Evolutionary conservation across 2,797 vertebrate species (phyloP), one percentile per base, ranked within the genome.

Genomic region (Discoglossus pictus): DNA sequence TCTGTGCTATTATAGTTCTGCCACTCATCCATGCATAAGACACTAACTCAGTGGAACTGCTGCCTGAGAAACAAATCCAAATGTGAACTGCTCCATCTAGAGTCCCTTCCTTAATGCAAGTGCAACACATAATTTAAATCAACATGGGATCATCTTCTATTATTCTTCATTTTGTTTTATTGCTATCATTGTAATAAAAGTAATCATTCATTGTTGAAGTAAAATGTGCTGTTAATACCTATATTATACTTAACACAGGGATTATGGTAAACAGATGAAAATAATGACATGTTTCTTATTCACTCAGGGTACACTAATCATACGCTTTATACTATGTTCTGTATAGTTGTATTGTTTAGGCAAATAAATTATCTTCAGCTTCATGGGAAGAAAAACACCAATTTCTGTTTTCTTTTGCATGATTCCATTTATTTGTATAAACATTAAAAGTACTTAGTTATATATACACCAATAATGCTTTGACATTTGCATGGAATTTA

Each of bases 31-130:
- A 4, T 56, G 58, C 66, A 75, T 18, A 50, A 69, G 16, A 64
- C 73, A 35, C 24, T 51, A 75, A 75, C 36, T 62, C 65, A 64
- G 13, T 39, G 36, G 76, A 80, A 77, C 76, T 23, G 51, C 7
- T 67, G 54, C 9, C 72, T 70, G 77, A 27, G 20, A 76, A 78
- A 52, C 68, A 78, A 75, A 81, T 64, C 76, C 36, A 80, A 75
- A 82, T 83, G 59, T 31, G 68, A 85, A 87, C 68, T 88, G 78
- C 81, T 88, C 84, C 83, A 87, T 86, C 85, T 88, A 87, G 80
- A 89, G 86, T 86, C 79, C 35, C 27, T 0, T 76, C 61, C 66
- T 78, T 68, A 47, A 74, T 52, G 70, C 64, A 78, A 75, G 16
- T 35, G 47, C 75, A 75, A 71, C 76, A 76, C 71, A 43, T 74